phyloP scores from a whole-genome alignment of 1,140 invertebrate species.

The Heterodera schachtii region DNA sequence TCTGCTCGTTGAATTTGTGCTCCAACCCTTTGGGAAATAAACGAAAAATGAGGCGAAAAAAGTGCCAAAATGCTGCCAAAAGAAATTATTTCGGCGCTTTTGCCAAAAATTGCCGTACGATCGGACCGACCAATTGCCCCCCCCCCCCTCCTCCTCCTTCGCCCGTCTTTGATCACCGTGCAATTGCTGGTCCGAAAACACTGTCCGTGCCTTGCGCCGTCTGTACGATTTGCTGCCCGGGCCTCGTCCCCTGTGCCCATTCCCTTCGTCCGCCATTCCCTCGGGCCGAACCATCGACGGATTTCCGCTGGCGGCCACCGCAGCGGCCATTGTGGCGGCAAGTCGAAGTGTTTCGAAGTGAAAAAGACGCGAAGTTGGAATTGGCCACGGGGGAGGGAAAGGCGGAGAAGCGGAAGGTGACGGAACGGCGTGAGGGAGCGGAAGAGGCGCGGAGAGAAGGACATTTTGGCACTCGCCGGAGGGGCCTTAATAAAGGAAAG shows the following conservation, averaged over 20 bases:
- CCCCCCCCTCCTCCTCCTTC: background rate
- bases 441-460: background rate
- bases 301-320: background rate
- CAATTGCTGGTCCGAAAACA: conserved; percentile 94
- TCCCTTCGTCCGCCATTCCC: background rate
- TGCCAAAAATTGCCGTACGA: no score
- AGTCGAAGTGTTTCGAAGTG: conserved; percentile 17
- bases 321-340: conserved; percentile 20
- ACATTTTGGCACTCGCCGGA: background rate
- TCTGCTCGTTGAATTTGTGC: conserved; percentile 89
- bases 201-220: conserved; percentile 74
- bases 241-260: background rate
- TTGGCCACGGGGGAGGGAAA: background rate
- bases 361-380: background rate
- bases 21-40: conserved; percentile 69
- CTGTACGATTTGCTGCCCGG: conserved; percentile 54
- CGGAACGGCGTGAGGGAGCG: background rate
- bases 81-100: background rate
- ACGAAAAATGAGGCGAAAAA: background rate
- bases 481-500: background rate
- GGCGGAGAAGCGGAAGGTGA: background rate
- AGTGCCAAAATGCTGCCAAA: background rate
- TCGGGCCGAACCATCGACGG: background rate
- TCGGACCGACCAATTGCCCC: no score
- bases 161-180: conserved; percentile 73